Evolutionary conservation across 53 echinoderm and acorn worm genomes (phyloP), one percentile per base, ranked within the genome.

Genomic region (Apostichopus leukothele): DNA sequence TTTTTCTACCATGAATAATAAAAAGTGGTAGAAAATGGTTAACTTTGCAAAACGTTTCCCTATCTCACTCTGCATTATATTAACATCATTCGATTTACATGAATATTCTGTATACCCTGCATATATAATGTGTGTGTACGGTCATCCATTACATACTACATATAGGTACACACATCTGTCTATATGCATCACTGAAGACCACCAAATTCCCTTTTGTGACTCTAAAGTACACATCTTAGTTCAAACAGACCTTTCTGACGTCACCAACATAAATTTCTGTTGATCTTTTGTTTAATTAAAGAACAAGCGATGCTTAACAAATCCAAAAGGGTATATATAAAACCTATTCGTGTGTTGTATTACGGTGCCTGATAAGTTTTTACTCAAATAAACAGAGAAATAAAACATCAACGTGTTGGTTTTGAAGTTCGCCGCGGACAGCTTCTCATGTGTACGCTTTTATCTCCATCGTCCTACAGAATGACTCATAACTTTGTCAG

Each of bases 261-360:
- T 71, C 71, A 71, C 71, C 18, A 71, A 71, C 71, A 3, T 18
- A 71, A 71, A 6, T 71, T 13, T 71, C 18, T 19, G 18, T 71
- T 13, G 16, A 18, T 71, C 71, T 16, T 51, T 81, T n/a, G 21
- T 81, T 81, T n/a, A 81, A 81, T 81, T 81, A 57, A 81, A 59
- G 81, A 81, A 81, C 81, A 81, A 81, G 81, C 81, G 19, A 59
- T 81, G n/a, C 81, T 81, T 81, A 81, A 81, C 81, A 20, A 16
- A 14, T 81, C 14, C 81, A 54, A 81, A 81, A 22, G 59, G 19
- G 81, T 81, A 81, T 54, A 81, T 59, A 81, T 81, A 81, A 81
- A 81, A 81, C 53, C 81, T 59, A 81, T 54, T 81, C 81, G 81
- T 81, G 81, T 81, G 81, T 81, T 81, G 81, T 55, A 81, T 81